Percentiles rank a stretch among this genome's conserved stretches.
These are phyloP conservation scores for Pentalonia nigronervosa DNA, from an alignment of 1,140 invertebrate species.

Conservation along the genomic window DNA sequence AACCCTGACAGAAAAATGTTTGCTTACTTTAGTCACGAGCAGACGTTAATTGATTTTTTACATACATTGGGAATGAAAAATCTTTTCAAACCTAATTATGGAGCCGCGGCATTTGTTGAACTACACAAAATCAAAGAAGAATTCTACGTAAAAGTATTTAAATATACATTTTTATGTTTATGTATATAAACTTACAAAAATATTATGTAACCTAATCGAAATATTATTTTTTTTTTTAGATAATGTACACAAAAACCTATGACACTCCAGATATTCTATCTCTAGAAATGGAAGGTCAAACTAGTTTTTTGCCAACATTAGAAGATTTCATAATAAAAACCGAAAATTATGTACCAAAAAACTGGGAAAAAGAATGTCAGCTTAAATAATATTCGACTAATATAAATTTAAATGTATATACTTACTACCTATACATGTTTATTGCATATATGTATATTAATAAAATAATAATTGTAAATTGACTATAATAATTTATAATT, in stretches of 20 bases:
- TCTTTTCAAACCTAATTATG: constrained; percentile 44
- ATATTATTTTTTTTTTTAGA: constrained; percentile 8
- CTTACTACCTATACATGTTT: too few relatives aligned
- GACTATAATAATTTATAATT: neutral
- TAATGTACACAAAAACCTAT: constrained; percentile 43
- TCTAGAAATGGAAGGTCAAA: constrained; percentile 37
- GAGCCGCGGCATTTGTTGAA: constrained; percentile 42
- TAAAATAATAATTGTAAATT: too few relatives aligned
- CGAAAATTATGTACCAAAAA: constrained; percentile 53
- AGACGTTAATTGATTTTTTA: constrained; percentile 50
- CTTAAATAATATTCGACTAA: neutral
- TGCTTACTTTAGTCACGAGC: constrained; percentile 52
- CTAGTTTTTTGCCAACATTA: constrained; percentile 46
- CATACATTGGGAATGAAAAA: constrained; percentile 52
- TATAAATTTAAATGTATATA: neutral
- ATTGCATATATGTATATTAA: too few relatives aligned
- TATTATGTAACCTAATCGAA: neutral
- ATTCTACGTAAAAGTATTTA: constrained; percentile 42
- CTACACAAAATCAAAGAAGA: constrained; percentile 45
- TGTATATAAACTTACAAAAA: neutral
- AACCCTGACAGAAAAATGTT: constrained; percentile 43
- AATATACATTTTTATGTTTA: neutral
- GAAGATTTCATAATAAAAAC: constrained; percentile 50
- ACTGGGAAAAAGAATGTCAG: constrained; percentile 54
- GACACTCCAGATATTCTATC: constrained; percentile 48